These are phyloP conservation scores for Prionailurus bengalensis DNA, from an alignment of 2,113 vertebrate species.

Conservation along the genomic window DNA sequence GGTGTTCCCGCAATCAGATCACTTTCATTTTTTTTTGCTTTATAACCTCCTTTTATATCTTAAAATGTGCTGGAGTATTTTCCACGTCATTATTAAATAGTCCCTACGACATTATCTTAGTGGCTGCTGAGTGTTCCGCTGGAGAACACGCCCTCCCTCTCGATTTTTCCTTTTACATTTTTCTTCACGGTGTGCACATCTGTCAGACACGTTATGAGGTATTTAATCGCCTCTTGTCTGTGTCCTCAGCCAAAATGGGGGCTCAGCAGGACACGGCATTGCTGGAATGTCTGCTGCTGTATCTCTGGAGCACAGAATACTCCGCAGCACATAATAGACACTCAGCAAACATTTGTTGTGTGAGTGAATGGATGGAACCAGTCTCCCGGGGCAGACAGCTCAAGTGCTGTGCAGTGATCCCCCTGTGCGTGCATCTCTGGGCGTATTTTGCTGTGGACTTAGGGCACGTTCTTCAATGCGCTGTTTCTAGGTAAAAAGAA, in stretches of 20 bases:
- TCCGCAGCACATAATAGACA: accelerated
- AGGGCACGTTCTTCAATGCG: neutral
- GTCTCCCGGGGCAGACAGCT: accelerated
- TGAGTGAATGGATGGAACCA: accelerated
- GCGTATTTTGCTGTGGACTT: neutral
- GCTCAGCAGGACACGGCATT: accelerated
- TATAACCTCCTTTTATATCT: too few relatives aligned
- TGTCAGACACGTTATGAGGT: neutral
- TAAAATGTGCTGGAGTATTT: neutral
- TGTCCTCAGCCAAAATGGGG: neutral
- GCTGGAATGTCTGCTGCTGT: accelerated
- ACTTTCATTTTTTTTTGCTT: neutral
- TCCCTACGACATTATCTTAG: too few relatives aligned
- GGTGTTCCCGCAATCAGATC: accelerated
- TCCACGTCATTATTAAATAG: accelerated
- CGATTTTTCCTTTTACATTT: neutral
- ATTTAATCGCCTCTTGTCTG: neutral
- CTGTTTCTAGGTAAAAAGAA: neutral
- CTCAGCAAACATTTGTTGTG: accelerated
- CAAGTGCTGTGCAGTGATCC: accelerated
- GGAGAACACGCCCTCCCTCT: accelerated
- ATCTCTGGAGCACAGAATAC: neutral
- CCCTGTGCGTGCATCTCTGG: accelerated
- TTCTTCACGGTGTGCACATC: accelerated
- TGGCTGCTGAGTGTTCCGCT: neutral